Base-by-base conservation (phyloP, 2,888 invertebrate genomes). In the Oegoconia quadripuncta region DNA sequence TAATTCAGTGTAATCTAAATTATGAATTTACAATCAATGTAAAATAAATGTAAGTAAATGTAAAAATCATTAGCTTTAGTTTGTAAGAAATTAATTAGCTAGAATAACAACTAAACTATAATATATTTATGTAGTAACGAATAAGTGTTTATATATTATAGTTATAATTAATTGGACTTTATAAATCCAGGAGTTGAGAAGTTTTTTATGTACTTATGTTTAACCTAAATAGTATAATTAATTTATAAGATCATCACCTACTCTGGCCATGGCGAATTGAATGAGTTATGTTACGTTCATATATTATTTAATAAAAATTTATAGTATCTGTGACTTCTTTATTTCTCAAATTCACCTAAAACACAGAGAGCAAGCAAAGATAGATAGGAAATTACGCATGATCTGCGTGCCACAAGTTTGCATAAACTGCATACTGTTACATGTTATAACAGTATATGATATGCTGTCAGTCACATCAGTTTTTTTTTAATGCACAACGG, bases 221-320 rank as follows among this genome's bases (percentile, higher is more conserved):
- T 25, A 26, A 34, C 34, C 15, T 11, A 34, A 22, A 26, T 13
- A 20, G 18, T 33, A 20, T 33, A 34, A 16, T 28, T 28, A 13
- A 12, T 28, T 15, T 50, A 25, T 41, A 44, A 46, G 37, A 38
- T 43, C 34, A 39, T 37, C 20, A 31, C 39, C 29, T 33, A 30
- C 30, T 46, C 38, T 50, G 56, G 68, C 64, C 68, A 68, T 62
- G 67, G 68, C 66, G 59, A 62, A 65, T 57, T 52, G 50, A 52
- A 30, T 26, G 34, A 57, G 44, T 33, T 50, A 41, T 54, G 39
- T 60, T 65, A 64, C 52, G 42, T 50, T 48, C 51, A 52, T 57
- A 50, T 55, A 54, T 55, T 54, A 52, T 45, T 57, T 48, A 59
- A 59, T 53, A 49, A 62, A 67, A 59, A 47, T 42, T 44, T 31